Percentiles rank a stretch among this genome's conserved stretches.
Conservation (phyloP, 2,797 vertebrate genomes). For the Diplodus sargus region DNA sequence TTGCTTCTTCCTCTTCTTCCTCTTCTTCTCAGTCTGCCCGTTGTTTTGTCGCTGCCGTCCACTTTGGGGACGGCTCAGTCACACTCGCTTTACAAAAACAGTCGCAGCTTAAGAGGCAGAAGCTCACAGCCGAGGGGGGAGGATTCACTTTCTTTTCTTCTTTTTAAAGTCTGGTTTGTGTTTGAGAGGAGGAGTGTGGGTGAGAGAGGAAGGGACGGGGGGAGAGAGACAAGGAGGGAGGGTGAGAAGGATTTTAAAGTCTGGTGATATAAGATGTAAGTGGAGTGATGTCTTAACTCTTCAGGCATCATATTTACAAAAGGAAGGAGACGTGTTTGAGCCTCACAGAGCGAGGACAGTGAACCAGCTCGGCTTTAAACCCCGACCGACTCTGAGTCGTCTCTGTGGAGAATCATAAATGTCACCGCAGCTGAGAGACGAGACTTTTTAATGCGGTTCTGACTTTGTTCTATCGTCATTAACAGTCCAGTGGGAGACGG, state of each 20-base stretch:
- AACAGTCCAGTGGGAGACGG: background rate
- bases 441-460: background rate
- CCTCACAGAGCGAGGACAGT: background rate
- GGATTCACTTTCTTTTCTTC: background rate
- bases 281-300: background rate
- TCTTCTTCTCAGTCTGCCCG: background rate
- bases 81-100: constrained; percentile 15
- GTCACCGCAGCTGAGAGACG: constrained; percentile 3
- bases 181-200: background rate
- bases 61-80: constrained; percentile 22
- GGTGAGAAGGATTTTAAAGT: too few species aligned
- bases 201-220: background rate
- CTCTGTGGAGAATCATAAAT: constrained; percentile 21
- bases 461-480: background rate
- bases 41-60: constrained; percentile 29
- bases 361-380: constrained; percentile 2
- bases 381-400: background rate
- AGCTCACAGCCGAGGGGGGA: background rate
- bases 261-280: background rate
- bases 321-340: background rate
- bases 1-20: background rate
- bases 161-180: background rate
- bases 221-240: background rate
- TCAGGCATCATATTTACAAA: background rate
- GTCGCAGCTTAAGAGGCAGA: constrained; percentile 24